Conservation (phyloP, 1,140 invertebrate genomes). For the Halictus rubicundus region DNA sequence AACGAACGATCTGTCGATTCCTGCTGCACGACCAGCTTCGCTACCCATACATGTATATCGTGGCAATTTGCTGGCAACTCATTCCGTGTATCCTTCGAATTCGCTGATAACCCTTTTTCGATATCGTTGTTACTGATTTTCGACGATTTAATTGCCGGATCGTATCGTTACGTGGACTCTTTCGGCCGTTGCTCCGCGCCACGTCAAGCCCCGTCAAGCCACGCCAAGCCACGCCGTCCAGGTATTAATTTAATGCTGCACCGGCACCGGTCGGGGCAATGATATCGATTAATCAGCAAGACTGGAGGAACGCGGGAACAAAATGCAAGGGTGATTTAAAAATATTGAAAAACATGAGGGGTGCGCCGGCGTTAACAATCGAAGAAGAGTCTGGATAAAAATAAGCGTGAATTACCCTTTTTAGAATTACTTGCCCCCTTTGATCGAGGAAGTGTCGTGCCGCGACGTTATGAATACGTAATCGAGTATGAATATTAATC, state of each 20-base stretch:
- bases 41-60: background rate
- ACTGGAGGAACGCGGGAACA: background rate
- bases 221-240: too few species aligned
- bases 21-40: conserved; percentile 15
- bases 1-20: conserved; percentile 62
- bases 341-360: background rate
- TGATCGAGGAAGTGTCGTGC: background rate
- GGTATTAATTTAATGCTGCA: conserved; percentile 7
- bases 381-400: background rate
- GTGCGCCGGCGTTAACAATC: background rate
- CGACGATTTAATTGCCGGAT: conserved; percentile 16
- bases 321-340: conserved; percentile 11
- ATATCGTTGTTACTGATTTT: background rate
- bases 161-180: background rate
- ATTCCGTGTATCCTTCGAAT: conserved; percentile 17
- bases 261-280: background rate
- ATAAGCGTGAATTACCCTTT: background rate
- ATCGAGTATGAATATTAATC: background rate
- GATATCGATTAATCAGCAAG: background rate
- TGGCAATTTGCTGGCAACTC: conserved; percentile 26
- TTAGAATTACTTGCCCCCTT: background rate
- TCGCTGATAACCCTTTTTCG: conserved; percentile 14
- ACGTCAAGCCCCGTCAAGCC: too few species aligned
- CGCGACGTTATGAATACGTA: too few species aligned
- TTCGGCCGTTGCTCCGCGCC: background rate